phyloP scores from a whole-genome alignment of 2,888 invertebrate species.

The Griposia aprilina region DNA sequence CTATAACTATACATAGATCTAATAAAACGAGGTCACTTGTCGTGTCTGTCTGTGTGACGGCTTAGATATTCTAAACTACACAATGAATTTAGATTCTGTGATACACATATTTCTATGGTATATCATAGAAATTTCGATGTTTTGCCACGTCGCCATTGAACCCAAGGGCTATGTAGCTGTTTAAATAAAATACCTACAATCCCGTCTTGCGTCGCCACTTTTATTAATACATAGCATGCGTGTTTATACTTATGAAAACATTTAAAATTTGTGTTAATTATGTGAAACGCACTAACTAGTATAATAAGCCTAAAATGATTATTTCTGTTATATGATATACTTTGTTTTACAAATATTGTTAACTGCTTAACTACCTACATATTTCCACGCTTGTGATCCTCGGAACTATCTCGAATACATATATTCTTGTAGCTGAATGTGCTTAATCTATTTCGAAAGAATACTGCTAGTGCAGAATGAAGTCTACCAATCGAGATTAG shows the following conservation, averaged over 20 bases:
- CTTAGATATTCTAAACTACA: neutral
- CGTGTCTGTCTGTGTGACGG: neutral
- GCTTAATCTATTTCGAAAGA: neutral
- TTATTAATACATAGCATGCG: conserved; percentile 30
- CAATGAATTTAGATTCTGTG: neutral
- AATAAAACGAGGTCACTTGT: neutral
- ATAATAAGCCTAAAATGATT: conserved; percentile 36
- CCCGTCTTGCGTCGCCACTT: conserved; percentile 17
- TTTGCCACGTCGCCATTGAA: neutral
- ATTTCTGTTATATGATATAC: conserved; percentile 21
- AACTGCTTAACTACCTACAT: conserved; percentile 3
- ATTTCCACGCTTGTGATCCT: conserved; percentile 13
- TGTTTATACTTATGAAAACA: conserved; percentile 42
- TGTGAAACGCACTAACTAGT: conserved; percentile 38
- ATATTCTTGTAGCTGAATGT: neutral
- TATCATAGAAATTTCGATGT: conserved; percentile 18
- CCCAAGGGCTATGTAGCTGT: neutral
- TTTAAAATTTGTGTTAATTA: conserved; percentile 7
- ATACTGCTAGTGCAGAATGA: conserved; percentile 21
- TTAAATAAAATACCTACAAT: neutral
- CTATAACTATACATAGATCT: neutral
- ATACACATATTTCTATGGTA: conserved; percentile 15
- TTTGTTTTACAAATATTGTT: conserved; percentile 16
- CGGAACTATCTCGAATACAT: conserved; percentile 3
- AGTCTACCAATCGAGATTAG: conserved; percentile 16